Evolutionary conservation across 1,140 invertebrate genomes (phyloP), one percentile per base, ranked within the genome.

Genomic region (Ctenoplectra terminalis): DNA sequence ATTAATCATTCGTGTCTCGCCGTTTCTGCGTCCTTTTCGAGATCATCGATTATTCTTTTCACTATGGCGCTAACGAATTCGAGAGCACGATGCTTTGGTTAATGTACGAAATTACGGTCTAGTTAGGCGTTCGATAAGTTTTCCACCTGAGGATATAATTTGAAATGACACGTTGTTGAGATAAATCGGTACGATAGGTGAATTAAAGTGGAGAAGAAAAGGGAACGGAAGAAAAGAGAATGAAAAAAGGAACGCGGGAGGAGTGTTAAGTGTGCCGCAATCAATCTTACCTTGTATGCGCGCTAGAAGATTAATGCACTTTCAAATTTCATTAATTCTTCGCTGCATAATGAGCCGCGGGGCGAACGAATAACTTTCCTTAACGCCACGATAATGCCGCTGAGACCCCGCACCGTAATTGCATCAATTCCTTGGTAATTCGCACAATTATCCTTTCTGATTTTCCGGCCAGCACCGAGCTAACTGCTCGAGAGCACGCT

Each of bases 401-500:
- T 69, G 79, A 76, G 83, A 75, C 84, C 72, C 72, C 72, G 83
- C 83, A 70, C 58, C 80, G 75, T 86, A 86, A 86, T 86, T 83
- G 85, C 85, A 86, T 86, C 85, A 86, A 82, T 84, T 86, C 84
- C 73, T 81, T 79, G 60, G 84, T 80, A 86, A 86, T 81, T 82
- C 84, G 85, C 84, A 81, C 84, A 86, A 86, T 86, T 86, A 86
- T 86, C 85, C 85, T 82, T 81, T 86, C 85, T 86, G 85, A 86
- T 79, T 86, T 83, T 79, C 81, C 81, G 70, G 48, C 80, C 61
- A 23, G 84, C 64, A 69, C 37, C 70, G 66, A 70, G 73, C 81
- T 85, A 86, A 86, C 85, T 78, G 81, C 80, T 76, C 77, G 40
- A 34, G 66, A 76, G 63, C 84, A 66, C 54, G 63, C 70, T 46